Evolutionary conservation across 2,113 vertebrate genomes (phyloP).

Genomic region (Callopanchax toddi): DNA sequence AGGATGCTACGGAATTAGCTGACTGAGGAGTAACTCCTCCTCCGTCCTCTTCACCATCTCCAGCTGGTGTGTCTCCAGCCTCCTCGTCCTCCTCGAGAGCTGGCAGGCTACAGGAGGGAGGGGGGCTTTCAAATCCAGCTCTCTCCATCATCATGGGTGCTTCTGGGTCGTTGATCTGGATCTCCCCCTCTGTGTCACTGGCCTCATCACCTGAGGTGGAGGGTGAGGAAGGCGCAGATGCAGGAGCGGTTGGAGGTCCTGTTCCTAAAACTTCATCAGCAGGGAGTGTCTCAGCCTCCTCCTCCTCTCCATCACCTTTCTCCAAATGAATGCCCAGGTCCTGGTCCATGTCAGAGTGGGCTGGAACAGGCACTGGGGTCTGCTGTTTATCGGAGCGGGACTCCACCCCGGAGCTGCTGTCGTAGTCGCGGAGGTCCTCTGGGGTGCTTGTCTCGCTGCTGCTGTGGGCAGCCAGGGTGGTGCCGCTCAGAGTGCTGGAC

Average conservation of each 20-base stretch:
- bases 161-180: conserved; percentile 78
- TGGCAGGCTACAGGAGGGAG: conserved; percentile 55
- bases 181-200: conserved; percentile 81
- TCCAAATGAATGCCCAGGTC: conserved; percentile 85
- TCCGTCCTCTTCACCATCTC: conserved; percentile 74
- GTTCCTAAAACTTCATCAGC: conserved; percentile 82
- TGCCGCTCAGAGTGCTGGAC: conserved; percentile 84
- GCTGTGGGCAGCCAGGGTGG: conserved; percentile 82
- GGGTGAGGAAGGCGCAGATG: conserved; percentile 76
- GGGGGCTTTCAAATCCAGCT: conserved; percentile 68
- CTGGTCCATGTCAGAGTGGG: conserved; percentile 79
- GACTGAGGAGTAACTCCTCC: conserved; percentile 81
- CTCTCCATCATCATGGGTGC: conserved; percentile 50
- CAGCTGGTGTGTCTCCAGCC: conserved; percentile 43
- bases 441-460: conserved; percentile 90
- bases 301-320: conserved; percentile 81
- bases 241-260: conserved; percentile 81
- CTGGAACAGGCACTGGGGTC: conserved; percentile 70
- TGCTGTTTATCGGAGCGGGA: conserved; percentile 82
- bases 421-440: conserved; percentile 87
- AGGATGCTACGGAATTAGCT: conserved; percentile 82
- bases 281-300: conserved; percentile 84
- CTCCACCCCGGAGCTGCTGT: conserved; percentile 87
- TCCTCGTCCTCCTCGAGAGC: conserved; percentile 77
- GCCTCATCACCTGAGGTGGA: conserved; percentile 82